Evolutionary conservation across 2,797 vertebrate genomes (phyloP), one percentile per base, ranked within the genome.

Genomic region (Tenualosa thibaudeaui): DNA sequence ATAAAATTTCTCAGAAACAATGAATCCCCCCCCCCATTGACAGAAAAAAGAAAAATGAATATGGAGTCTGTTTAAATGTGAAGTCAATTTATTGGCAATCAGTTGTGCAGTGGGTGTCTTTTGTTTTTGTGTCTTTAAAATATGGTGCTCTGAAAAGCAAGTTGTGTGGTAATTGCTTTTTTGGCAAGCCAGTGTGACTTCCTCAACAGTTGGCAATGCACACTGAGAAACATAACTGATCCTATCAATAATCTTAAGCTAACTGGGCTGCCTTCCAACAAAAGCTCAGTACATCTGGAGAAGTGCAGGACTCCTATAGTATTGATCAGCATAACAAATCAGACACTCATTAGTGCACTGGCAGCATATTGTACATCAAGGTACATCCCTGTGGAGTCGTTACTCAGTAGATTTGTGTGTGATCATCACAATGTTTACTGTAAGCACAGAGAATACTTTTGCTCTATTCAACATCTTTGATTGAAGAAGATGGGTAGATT

Each of bases 321-420:
- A 78, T 78, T 78, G 71, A 78, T 78, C 71, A 78, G 71, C 71
- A 9, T 43, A 78, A 46, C 40, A 78, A 75, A 78, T 78, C 71
- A 78, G 37, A 19, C 71, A 8, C 71, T 78, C 71, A 78, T 78
- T 40, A 78, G 71, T 3, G 17, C 7, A 7, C 50, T 9, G 37
- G 17, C 71, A 78, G 8, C 71, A 78, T 19, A 15, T 46, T 37
- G 9, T 24, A 62, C 24, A 62, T 62, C 58, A 62, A 1, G 24
- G 58, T n/a, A 62, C n/a, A 62, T n/a, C 58, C n/a, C 58, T 9
- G n/a, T 24, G 22, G 58, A 62, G 58, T 37, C 46, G 40, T 78
- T 19, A 46, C 40, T 43, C 5, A 9, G 40, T 40, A 19, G 40
- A 78, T 78, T 46, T 78, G 40, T 46, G 71, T n/a, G 17, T 22